phyloP scores from a whole-genome alignment of 2,888 invertebrate species.

The Oxycera nigricornis region DNA sequence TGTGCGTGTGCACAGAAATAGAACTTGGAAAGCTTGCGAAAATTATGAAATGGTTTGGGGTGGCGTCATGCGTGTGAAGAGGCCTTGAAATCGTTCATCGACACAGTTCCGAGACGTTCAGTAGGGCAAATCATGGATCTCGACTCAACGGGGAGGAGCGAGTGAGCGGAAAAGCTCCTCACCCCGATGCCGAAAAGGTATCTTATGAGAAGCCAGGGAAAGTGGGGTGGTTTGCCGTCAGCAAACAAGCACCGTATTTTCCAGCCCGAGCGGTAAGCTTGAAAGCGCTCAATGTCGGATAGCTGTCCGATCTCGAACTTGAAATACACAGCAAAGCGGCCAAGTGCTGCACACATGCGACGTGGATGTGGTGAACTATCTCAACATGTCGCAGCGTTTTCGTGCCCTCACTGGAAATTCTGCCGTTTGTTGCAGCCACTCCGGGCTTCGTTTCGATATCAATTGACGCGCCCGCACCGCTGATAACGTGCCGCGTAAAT shows the following conservation, averaged over 20 bases:
- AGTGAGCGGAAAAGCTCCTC: slow-evolving; percentile 12
- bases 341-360: slow-evolving; percentile 26
- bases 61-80: slow-evolving; percentile 39
- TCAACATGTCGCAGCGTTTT: not conserved
- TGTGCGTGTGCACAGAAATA: not conserved
- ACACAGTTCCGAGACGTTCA: slow-evolving; percentile 48
- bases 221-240: not conserved
- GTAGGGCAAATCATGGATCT: slow-evolving; percentile 8
- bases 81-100: slow-evolving; percentile 51
- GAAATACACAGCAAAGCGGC: slow-evolving; percentile 29
- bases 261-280: not conserved
- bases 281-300: not conserved
- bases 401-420: not conserved
- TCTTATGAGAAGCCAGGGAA: not conserved
- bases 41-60: slow-evolving; percentile 20
- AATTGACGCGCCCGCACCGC: not conserved
- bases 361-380: not conserved
- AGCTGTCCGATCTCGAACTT: slow-evolving; percentile 40
- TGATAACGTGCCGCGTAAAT: not conserved
- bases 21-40: not conserved
- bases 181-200: not conserved
- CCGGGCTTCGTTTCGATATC: not conserved
- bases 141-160: not conserved
- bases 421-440: not conserved
- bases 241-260: not conserved